A percentile compares a stretch with the other conserved stretches of the same genome.
These are phyloP conservation scores for Epizoanthus illoricatus DNA, from an alignment of 92 coral and sea anemone genomes.

Conservation along the genomic window DNA sequence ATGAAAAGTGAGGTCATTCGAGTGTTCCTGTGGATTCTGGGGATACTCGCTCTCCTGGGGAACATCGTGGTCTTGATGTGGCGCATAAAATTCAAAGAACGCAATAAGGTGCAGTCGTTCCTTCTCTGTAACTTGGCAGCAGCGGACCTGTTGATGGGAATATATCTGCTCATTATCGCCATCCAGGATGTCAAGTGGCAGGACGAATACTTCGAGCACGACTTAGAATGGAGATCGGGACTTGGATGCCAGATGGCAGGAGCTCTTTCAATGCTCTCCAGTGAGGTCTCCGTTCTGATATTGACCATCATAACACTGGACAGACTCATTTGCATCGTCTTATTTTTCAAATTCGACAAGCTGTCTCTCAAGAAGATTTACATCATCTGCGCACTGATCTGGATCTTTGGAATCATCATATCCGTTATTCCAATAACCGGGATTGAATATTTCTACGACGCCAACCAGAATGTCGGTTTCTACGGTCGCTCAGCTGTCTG, in stretches of 20 bases:
- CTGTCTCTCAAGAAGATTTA: neutral
- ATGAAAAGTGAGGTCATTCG: constrained; percentile 23
- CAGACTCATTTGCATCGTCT: constrained; percentile 20
- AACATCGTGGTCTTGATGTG: neutral
- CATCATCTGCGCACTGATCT: neutral
- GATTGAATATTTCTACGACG: neutral
- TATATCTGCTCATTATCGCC: no score
- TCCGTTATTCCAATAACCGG: neutral
- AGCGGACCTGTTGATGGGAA: no score
- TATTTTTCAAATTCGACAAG: neutral
- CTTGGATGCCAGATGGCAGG: no score
- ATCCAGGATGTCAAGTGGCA: no score
- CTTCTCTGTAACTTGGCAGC: no score
- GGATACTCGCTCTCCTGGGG: neutral
- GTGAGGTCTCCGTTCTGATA: neutral
- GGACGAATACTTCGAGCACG: no score
- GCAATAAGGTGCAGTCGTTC: no score
- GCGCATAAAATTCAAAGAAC: neutral
- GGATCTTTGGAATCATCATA: constrained; percentile 18
- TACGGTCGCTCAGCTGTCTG: no score
- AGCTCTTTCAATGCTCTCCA: no score
- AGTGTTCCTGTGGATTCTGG: constrained; percentile 29
- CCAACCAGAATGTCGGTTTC: neutral
- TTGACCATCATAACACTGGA: constrained; percentile 7
- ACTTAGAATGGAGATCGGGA: no score